Evolutionary conservation across 2,113 vertebrate genomes (phyloP).

Genomic region (Thunnus thynnus): DNA sequence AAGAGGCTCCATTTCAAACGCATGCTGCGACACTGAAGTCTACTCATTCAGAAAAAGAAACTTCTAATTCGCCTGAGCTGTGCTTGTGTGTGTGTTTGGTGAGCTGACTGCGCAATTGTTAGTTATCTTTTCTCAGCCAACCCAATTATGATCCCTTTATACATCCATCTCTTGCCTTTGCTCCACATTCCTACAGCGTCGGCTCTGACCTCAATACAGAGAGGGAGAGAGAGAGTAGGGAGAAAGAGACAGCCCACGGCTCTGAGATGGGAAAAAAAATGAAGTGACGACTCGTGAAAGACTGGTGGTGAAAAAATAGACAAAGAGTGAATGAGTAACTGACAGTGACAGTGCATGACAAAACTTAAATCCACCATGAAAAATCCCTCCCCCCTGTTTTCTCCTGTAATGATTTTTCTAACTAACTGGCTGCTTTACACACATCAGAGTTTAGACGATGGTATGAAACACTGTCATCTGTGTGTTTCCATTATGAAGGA

Average conservation of each 20-base stretch:
- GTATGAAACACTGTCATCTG: background rate
- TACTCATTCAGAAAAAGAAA: slow-evolving; percentile 1
- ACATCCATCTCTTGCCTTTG: slow-evolving; percentile 15
- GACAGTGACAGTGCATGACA: slow-evolving; percentile 26
- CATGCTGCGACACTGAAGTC: slow-evolving; percentile 13
- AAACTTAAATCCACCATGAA: background rate
- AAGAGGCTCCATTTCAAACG: background rate
- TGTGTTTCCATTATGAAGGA: background rate
- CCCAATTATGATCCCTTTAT: slow-evolving; percentile 52
- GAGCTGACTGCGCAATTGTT: background rate
- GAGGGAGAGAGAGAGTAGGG: background rate
- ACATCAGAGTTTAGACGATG: background rate
- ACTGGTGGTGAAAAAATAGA: background rate
- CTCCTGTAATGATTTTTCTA: slow-evolving; percentile 1
- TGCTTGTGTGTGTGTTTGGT: background rate
- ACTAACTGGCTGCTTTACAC: background rate
- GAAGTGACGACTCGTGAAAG: background rate
- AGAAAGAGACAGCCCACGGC: background rate
- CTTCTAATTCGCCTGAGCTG: background rate
- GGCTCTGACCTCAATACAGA: slow-evolving; percentile 46
- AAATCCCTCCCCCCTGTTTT: background rate
- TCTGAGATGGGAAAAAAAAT: background rate
- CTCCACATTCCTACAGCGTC: slow-evolving; percentile 55
- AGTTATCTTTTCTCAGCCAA: slow-evolving; percentile 13
- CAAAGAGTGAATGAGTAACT: slow-evolving; percentile 25